These are phyloP conservation scores for Drosophila paramelanica DNA, from an alignment of 2,888 invertebrate species.

Conservation along the genomic window DNA sequence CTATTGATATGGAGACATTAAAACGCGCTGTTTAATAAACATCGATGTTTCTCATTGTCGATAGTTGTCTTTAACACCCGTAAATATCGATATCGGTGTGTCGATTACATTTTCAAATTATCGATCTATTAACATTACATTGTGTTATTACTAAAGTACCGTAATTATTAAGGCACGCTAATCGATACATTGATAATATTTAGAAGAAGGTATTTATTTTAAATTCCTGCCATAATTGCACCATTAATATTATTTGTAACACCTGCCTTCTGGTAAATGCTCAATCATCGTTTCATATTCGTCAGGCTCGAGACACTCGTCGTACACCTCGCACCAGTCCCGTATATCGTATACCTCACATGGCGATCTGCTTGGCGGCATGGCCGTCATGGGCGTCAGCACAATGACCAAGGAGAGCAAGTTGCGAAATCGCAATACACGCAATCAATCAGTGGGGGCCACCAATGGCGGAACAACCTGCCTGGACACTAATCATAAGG, in stretches of 20 bases:
- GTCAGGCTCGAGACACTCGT: conserved; percentile 94
- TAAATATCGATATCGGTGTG: not conserved
- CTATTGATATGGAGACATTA: no score
- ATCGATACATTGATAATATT: no score
- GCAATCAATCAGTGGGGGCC: conserved; percentile 89
- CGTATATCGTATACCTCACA: conserved; percentile 97
- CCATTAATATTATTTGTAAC: not conserved
- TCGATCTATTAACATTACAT: not conserved
- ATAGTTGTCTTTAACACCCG: no score
- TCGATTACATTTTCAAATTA: not conserved
- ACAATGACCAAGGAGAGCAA: conserved; percentile 93
- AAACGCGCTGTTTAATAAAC: no score
- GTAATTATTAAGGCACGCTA: no score
- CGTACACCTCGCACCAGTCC: conserved; percentile 97
- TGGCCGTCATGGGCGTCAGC: conserved; percentile 85
- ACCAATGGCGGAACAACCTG: conserved; percentile 86
- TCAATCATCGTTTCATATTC: not conserved
- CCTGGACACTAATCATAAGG: conserved; percentile 88
- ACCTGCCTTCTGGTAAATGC: not conserved
- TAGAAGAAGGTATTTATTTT: no score
- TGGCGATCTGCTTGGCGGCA: conserved; percentile 93
- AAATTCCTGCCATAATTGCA: no score
- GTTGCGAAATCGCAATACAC: conserved; percentile 90
- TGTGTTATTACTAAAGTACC: no score
- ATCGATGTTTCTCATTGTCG: no score